Base-by-base conservation (phyloP, 2,888 invertebrate species). In the Stegana nigrithorax region DNA sequence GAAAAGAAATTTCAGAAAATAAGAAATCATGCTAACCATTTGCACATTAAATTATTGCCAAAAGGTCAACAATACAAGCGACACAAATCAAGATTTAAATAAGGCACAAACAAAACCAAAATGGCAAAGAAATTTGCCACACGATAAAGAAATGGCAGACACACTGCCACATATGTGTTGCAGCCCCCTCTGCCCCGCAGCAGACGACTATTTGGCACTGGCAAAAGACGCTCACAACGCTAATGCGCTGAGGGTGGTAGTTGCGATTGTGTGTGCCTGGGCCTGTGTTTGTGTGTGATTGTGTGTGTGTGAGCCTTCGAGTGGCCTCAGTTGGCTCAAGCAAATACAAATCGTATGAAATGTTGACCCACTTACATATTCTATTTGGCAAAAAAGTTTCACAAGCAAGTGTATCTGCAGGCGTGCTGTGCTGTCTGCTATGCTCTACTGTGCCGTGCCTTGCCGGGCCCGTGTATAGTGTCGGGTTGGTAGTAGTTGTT, bases 1-100 rank as follows among this genome's bases (percentile, higher is more conserved):
- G n/a, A n/a, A n/a, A n/a, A n/a, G n/a, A n/a, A n/a, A n/a, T n/a
- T n/a, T n/a, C n/a, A n/a, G n/a, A n/a, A n/a, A n/a, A n/a, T n/a
- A n/a, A n/a, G n/a, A n/a, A n/a, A n/a, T n/a, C n/a, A n/a, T 14
- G 29, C 27, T 44, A 25, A 32, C 25, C 36, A 59, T 59, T 59
- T 47, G 29, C 45, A 23, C 26, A 42, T 60, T 32, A 60, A 60
- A 29, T 57, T 63, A 63, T 63, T 39, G 44, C 57, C 60, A 63
- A 63, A 60, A 63, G 63, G 57, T 57, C 56, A 63, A 56, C 56
- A 14, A 29, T 12, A 23, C 25, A 58, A 55, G 29, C 53, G 32
- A 29, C 29, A 27, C 1, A 12, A 47, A 55, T 36, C 19, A 55
- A 55, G 53, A 27, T 55, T 32, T 51, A n/a, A n/a, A 27, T 27